These are phyloP conservation scores for Cheilosia variabilis DNA, from an alignment of 2,888 invertebrate species.

Conservation along the genomic window DNA sequence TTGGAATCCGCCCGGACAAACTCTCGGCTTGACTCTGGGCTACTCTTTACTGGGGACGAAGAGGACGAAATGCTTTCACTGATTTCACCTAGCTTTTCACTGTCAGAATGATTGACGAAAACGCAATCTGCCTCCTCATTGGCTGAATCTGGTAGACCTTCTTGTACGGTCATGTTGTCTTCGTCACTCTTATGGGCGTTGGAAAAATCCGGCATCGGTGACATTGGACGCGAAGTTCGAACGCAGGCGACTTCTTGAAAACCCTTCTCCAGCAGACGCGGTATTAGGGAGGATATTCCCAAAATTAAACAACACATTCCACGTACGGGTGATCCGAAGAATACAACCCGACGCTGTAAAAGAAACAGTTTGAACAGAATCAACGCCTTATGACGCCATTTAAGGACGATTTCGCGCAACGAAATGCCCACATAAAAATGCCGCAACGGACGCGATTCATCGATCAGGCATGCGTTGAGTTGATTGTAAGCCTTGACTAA, in stretches of 20 bases:
- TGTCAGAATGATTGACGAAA: conserved; percentile 54
- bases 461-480: conserved; percentile 90
- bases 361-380: conserved; percentile 96
- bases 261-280: conserved; percentile 94
- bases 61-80: conserved; percentile 62
- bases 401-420: conserved; percentile 82
- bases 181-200: conserved; percentile 76
- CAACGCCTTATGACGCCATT: conserved; percentile 95
- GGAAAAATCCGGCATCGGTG: conserved; percentile 88
- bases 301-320: conserved; percentile 93
- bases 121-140: conserved; percentile 65
- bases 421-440: conserved; percentile 82
- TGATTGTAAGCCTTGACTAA: conserved; percentile 96
- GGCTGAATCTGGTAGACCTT: conserved; percentile 6
- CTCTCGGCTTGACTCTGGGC: conserved; percentile 78
- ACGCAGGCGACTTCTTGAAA: conserved; percentile 92
- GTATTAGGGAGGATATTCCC: conserved; percentile 94
- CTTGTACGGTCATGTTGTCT: conserved; percentile 25
- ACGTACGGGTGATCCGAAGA: conserved; percentile 96
- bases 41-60: conserved; percentile 61
- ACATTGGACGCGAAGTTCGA: conserved; percentile 89
- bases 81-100: conserved; percentile 60
- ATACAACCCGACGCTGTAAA: conserved; percentile 94
- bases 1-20: conserved; percentile 81
- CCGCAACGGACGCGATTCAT: conserved; percentile 85